A percentile compares a stretch with the other conserved stretches of the same genome.
These are phyloP conservation scores for Esox niger DNA, from an alignment of 2,113 vertebrate genomes.

Conservation along the genomic window DNA sequence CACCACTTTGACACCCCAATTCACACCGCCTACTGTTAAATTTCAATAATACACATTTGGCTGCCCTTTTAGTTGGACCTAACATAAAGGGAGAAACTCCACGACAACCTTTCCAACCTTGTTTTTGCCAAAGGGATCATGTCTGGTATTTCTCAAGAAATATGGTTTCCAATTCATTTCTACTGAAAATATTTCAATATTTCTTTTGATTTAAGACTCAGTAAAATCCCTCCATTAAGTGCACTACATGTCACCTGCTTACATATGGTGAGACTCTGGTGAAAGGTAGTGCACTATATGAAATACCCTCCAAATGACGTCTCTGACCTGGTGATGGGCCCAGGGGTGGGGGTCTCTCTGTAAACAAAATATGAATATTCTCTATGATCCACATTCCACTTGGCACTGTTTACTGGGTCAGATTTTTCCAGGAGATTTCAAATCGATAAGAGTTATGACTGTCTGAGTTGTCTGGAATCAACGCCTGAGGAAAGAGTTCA, in stretches of 20 bases:
- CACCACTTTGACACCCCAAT: constrained; percentile 20
- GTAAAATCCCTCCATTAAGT: too few relatives aligned
- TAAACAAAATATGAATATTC: constrained; percentile 20
- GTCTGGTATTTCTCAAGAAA: too few relatives aligned
- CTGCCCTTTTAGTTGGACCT: too few relatives aligned
- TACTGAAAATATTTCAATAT: not conserved
- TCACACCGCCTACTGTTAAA: constrained; percentile 13
- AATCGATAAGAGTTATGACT: constrained; percentile 33
- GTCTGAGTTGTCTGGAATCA: not conserved
- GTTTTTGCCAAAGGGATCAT: too few relatives aligned
- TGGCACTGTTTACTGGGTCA: constrained; percentile 20
- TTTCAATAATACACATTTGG: too few relatives aligned
- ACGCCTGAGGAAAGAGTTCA: not conserved
- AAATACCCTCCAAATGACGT: too few relatives aligned
- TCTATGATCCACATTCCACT: constrained; percentile 31
- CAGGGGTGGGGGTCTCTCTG: not conserved
- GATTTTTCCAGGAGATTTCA: constrained; percentile 19
- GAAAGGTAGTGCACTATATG: constrained; percentile 8
- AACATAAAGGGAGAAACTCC: too few relatives aligned
- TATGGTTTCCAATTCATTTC: too few relatives aligned
- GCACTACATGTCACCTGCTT: too few relatives aligned
- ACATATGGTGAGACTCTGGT: not conserved
- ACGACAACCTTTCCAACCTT: too few relatives aligned
- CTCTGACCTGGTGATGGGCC: not conserved
- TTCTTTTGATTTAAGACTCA: not conserved